Base-by-base conservation (phyloP, 2,113 vertebrate species). In the Myotis brandtii region DNA sequence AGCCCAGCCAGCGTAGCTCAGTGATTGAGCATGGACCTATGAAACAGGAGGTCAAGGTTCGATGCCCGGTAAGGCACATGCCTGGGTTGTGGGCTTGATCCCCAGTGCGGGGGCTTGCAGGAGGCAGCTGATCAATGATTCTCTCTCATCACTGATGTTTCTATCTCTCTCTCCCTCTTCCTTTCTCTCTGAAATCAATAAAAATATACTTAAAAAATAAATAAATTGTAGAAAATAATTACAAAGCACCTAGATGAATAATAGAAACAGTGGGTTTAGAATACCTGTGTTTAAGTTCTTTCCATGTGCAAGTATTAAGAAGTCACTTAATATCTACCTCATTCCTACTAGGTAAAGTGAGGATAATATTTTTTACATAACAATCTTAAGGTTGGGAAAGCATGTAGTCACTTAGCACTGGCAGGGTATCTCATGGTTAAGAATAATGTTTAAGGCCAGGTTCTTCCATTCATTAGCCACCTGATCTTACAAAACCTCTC, bases 211-310 rank as follows among this genome's bases (percentile, higher is more conserved):
- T 46, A 46, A 46, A 46, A 46, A 46, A 46, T 46, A 46, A 46
- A 46, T 46, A 46, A 79, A 56, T 94, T 23, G 21, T 77, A 40
- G 86, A 85, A 89, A 86, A 66, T 46, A 76, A 94, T 80, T 62
- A 85, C 6, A 85, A 83, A 95, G 40, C n/a, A 75, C 73, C 3
- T 40, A 72, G 50, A 23, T 54, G 20, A 93, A 77, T 59, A 79
- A 62, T 2, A 52, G 82, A 73, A 86, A 89, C 20, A 23, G 2
- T 82, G 12, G 59, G 73, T 67, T 67, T 85, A 66, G 17, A 89
- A 66, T 67, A 82, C 8, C 8, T 52, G 27, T 81, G n/a, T 83
- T 89, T 87, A 97, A 92, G n/a, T 17, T 72, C 6, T 80, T 72
- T 59, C 34, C 16, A n/a, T 56, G 4, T 83, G 6, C 83, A 46